Percentiles rank a stretch among this genome's conserved stretches.
phyloP scores from a whole-genome alignment of 2,113 vertebrate species.

The Hyperopisus bebe region DNA sequence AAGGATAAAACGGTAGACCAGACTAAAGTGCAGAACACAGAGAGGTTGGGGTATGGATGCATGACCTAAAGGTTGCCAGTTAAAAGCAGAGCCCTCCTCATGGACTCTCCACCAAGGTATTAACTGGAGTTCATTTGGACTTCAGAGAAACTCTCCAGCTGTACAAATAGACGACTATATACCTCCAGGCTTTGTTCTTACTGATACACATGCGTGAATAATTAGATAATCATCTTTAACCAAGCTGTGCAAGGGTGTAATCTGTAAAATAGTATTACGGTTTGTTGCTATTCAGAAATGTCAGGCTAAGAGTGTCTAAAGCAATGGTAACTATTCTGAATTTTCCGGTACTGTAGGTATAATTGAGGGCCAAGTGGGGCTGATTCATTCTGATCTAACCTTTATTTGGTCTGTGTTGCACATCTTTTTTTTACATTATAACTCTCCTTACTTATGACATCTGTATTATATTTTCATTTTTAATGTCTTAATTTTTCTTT shows the following conservation, averaged over 20 bases:
- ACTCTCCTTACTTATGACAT: not conserved
- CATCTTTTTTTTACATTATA: not conserved
- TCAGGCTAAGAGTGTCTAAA: not conserved
- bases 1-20: not conserved
- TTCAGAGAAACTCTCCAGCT: not conserved
- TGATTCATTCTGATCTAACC: not conserved
- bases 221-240: not conserved
- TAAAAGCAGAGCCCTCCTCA: not conserved
- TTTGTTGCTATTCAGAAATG: not conserved
- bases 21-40: not conserved
- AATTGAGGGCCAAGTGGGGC: not conserved
- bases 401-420: not conserved
- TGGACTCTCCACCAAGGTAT: not conserved
- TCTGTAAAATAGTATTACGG: not conserved
- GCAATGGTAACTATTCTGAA: not conserved
- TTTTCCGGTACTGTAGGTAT: slow-evolving; percentile 4
- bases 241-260: not conserved
- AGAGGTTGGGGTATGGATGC: not conserved
- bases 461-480: not conserved
- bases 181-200: not conserved
- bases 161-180: not conserved
- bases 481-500: not conserved
- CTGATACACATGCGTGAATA: not conserved
- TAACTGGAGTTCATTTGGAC: not conserved
- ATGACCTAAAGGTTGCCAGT: not conserved